Percentiles rank a stretch among this genome's conserved stretches.
Evolutionary conservation across 2,113 vertebrate species (phyloP).

Genomic region (Lophochroa leadbeateri): DNA sequence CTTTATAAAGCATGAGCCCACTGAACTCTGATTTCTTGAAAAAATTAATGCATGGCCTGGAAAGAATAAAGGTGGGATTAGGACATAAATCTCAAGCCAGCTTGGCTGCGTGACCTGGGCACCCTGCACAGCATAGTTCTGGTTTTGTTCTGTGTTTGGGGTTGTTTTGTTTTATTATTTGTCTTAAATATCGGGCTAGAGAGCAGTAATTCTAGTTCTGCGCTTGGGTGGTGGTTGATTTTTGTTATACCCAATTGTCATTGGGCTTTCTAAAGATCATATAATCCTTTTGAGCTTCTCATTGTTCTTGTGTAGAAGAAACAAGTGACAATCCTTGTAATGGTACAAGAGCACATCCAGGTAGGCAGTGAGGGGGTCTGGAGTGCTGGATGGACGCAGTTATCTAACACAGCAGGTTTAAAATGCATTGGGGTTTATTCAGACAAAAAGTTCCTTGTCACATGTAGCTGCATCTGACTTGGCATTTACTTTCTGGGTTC

Average conservation of each 20-base stretch:
- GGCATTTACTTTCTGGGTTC: constrained; percentile 12
- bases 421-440: not conserved
- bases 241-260: not conserved
- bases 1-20: not conserved
- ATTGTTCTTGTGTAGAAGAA: not conserved
- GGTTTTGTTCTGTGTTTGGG: not conserved
- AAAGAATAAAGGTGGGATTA: not conserved
- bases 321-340: not conserved
- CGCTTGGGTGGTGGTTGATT: not conserved
- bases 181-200: not conserved
- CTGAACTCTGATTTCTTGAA: not conserved
- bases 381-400: not conserved
- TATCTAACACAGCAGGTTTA: not conserved
- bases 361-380: too few species aligned
- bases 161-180: not conserved
- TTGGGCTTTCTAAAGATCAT: not conserved
- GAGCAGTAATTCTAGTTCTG: not conserved
- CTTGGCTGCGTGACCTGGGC: not conserved
- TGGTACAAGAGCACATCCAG: not conserved
- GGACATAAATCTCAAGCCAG: not conserved
- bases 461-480: not conserved
- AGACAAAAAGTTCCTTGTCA: not conserved
- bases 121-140: not conserved
- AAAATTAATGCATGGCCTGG: not conserved
- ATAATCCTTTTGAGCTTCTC: not conserved